Evolutionary conservation across 1,140 invertebrate genomes (phyloP).

Genomic region (Drosophila kanapiae): DNA sequence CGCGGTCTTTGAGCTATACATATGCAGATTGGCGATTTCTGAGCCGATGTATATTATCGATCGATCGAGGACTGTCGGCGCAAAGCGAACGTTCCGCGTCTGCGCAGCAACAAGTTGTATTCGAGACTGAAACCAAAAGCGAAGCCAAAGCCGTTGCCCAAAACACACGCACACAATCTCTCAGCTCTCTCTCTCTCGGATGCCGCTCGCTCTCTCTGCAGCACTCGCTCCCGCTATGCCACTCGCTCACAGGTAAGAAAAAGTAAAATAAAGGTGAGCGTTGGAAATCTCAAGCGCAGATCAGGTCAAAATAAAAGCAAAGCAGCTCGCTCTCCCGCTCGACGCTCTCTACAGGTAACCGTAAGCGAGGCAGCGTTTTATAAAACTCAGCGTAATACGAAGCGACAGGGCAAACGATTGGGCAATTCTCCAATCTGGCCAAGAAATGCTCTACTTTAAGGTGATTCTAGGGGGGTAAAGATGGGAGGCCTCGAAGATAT

Average conservation of each 20-base stretch:
- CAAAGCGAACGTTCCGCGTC: conserved; percentile 62
- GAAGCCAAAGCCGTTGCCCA: conserved; percentile 32
- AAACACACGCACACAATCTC: conserved; percentile 20
- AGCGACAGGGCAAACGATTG: conserved; percentile 21
- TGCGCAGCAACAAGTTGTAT: conserved; percentile 81
- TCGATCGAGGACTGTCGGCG: conserved; percentile 17
- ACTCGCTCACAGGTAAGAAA: conserved; percentile 63
- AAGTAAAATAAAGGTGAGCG: conserved; percentile 67
- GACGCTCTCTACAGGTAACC: conserved; percentile 48
- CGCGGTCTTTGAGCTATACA: neutral
- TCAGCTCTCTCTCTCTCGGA: neutral
- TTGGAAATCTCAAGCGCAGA: conserved; percentile 68
- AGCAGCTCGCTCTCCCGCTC: conserved; percentile 46
- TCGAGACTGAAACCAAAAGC: conserved; percentile 74
- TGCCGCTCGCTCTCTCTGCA: conserved; percentile 2
- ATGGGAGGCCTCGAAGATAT: no score
- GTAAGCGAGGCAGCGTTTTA: conserved; percentile 45
- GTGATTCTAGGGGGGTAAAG: neutral
- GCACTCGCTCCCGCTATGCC: neutral
- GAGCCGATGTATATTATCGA: neutral
- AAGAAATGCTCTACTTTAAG: conserved; percentile 40
- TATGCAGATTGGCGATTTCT: conserved; percentile 9
- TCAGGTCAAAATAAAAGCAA: conserved; percentile 70
- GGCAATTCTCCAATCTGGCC: conserved; percentile 28
- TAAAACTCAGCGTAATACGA: conserved; percentile 60